Base-by-base conservation (phyloP, 1,140 invertebrate species). In the Monomorium pharaonis region DNA sequence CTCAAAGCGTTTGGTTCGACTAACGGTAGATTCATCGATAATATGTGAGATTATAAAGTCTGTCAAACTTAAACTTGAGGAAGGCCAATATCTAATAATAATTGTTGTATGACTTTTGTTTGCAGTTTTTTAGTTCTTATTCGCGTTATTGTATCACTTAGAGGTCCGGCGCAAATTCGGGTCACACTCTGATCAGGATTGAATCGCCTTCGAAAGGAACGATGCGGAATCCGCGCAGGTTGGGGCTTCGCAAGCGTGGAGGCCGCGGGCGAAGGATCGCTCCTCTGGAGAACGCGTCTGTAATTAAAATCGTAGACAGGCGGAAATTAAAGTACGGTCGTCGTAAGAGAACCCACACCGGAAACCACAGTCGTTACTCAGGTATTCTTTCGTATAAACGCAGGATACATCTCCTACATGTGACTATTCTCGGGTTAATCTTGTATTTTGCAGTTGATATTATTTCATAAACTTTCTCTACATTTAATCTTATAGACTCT, bases 221-320 rank as follows among this genome's bases (percentile, higher is more conserved):
- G 47, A 37, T 44, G 75, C 47, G 44, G 24, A 51, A 21, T 76
- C 7, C n/a, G 51, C 51, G 51, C 56, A 56, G 24, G n/a, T 44
- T 21, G 3, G 37, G 14, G 10, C 14, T 18, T 30, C 56, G 21
- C 14, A 49, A 70, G 24, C 24, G 42, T 44, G 72, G 16, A 24
- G 16, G 37, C 54, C 21, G 72, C 21, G 33, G 5, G 33, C 72
- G n/a, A 76, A 42, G 33, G 24, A 58, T 58, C 72, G 2, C n/a
- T 18, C 51, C 18, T 16, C 5, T n/a, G 24, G 21, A 80, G 44
- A 80, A 27, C 9, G 12, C 21, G 47, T 51, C 47, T 65, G 49
- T 42, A 80, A 80, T 80, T 80, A 80, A 80, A 80, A 69, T 69
- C 47, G 47, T 54, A 80, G 77, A 80, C 47, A 69, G 47, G 44